A percentile compares a stretch with the other conserved stretches of the same genome.
Conservation (phyloP, 2,113 vertebrate species). For the Empidonax traillii region DNA sequence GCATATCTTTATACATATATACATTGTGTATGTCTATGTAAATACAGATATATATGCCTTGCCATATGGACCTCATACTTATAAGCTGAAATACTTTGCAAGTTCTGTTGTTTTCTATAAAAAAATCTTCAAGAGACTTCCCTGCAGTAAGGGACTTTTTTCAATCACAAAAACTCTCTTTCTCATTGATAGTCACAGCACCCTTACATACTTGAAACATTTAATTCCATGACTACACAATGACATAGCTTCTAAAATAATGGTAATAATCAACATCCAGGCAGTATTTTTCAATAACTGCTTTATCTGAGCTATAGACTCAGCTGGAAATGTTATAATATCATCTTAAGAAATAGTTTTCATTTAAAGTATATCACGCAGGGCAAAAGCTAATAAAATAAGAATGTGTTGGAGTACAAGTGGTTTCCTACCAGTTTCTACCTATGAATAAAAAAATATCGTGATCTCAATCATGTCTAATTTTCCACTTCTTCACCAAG, state of each 20-base stretch:
- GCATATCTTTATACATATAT: not conserved
- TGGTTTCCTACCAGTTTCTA: not conserved
- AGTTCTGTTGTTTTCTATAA: not conserved
- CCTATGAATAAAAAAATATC: not conserved
- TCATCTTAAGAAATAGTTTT: not conserved
- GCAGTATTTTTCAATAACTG: not conserved
- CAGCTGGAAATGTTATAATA: not conserved
- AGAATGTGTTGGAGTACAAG: not conserved
- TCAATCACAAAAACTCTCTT: not conserved
- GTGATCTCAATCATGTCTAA: not conserved
- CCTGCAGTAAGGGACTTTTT: not conserved
- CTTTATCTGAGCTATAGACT: not conserved
- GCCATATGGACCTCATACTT: not conserved
- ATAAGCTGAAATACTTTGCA: not conserved
- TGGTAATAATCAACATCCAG: not conserved
- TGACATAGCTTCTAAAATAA: not conserved
- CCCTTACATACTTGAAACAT: not conserved
- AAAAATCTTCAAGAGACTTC: not conserved
- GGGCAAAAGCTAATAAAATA: constrained; percentile 18
- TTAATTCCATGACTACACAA: not conserved
- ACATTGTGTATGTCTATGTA: not conserved
- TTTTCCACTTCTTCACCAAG: not conserved
- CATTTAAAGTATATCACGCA: not conserved
- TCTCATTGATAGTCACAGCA: not conserved
- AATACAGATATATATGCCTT: not conserved